Evolutionary conservation across 2,113 vertebrate genomes (phyloP).

Genomic region (Nyctereutes procyonoides): DNA sequence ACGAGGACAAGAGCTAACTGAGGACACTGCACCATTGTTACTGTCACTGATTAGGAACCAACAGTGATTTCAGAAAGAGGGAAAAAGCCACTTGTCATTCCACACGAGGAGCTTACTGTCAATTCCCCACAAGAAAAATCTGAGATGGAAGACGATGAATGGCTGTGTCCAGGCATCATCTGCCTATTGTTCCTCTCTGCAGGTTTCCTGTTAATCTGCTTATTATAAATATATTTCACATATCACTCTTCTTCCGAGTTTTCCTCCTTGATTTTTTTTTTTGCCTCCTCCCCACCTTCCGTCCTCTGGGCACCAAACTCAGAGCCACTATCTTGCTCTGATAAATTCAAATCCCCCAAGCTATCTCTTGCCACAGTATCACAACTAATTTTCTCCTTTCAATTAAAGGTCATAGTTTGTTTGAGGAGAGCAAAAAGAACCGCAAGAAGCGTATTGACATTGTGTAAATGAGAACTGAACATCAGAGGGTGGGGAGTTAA

Average conservation of each 20-base stretch:
- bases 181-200: background rate
- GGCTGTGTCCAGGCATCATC: background rate
- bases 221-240: background rate
- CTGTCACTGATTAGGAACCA: background rate
- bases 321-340: slow-evolving; percentile 1
- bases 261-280: background rate
- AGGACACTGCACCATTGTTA: background rate
- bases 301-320: background rate
- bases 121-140: background rate
- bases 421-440: slow-evolving; percentile 70
- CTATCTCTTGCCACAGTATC: slow-evolving; percentile 12
- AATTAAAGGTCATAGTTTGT: slow-evolving; percentile 77
- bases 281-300: background rate
- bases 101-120: slow-evolving; percentile 15
- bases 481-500: slow-evolving; percentile 58
- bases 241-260: background rate
- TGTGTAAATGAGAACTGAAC: slow-evolving; percentile 71
- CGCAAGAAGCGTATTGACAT: slow-evolving; percentile 62
- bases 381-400: slow-evolving; percentile 75
- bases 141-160: background rate
- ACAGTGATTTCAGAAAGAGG: background rate
- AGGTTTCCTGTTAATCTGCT: slow-evolving; percentile 32
- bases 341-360: slow-evolving; percentile 47
- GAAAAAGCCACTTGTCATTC: background rate
- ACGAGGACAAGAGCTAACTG: background rate